Evolutionary conservation across 1,140 invertebrate genomes (phyloP), one percentile per base, ranked within the genome.

Genomic region (Bombus soroeensis): DNA sequence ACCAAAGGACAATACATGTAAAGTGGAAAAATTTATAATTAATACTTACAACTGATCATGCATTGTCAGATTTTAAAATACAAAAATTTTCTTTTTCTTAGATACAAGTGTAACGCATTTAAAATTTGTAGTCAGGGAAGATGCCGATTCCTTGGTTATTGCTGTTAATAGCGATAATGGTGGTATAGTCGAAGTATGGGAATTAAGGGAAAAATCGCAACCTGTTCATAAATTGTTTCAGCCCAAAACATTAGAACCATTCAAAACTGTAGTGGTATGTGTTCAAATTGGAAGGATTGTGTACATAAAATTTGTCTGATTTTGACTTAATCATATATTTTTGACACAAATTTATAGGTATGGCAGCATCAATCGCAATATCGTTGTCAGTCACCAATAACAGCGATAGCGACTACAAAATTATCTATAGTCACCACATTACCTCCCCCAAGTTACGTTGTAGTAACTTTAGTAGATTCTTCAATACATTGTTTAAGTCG

Each of bases 121-220:
- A 8, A 97, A 97, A 81, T 99, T 98, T 96, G 97, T 98, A 73
- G 96, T 97, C 22, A 95, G 97, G 34, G 98, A 98, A 92, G 97
- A 97, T 92, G 97, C 97, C 9, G 98, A 99, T 95, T 97, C 97
- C 2, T 94, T 98, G 22, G 96, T 98, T 70, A 96, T 98, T 15
- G 96, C 96, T 66, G 97, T 97, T 66, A 97, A 96, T 85, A 96
- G 96, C 78, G 96, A 95, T 13, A 96, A 94, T 47, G 96, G 96
- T 28, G 97, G 97, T 91, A 96, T 97, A 71, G 95, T 99, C 28
- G 97, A 98, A 93, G 96, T 98, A 12, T 99, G 98, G 98, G 98
- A 98, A 91, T 94, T 99, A 12, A 96, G 97, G 12, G 98, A 98
- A 91, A 97, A 98, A 72, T 96, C 97, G 10, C 96, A 98, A 82